phyloP scores from a whole-genome alignment of 2,113 vertebrate species.

The Phrynosoma platyrhinos region DNA sequence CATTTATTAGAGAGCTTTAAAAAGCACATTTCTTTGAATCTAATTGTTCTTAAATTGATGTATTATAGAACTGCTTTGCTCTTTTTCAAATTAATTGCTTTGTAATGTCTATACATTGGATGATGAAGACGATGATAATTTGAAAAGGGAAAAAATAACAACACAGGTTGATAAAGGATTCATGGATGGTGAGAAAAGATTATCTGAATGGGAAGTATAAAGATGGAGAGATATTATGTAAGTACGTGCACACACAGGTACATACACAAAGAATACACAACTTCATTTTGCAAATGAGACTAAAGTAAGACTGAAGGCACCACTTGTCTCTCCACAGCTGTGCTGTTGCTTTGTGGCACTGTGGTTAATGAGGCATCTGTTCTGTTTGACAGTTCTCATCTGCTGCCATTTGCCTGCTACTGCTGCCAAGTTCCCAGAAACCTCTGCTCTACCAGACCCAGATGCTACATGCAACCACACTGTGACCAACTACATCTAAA shows the following conservation, averaged over 20 bases:
- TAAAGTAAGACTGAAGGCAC: conserved; percentile 1
- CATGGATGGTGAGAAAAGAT: accelerated
- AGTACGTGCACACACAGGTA: not conserved
- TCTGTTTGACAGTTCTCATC: conserved; percentile 56
- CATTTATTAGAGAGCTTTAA: not conserved
- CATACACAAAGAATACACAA: not conserved
- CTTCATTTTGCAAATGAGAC: not conserved
- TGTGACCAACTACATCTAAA: not conserved
- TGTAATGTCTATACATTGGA: not conserved
- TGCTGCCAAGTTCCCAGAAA: conserved; percentile 50
- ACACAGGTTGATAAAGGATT: not conserved
- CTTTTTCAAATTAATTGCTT: conserved; percentile 2
- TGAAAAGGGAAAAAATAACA: not conserved
- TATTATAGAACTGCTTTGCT: not conserved
- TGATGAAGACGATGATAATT: not conserved
- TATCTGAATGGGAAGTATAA: not conserved
- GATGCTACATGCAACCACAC: not conserved
- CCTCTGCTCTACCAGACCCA: not conserved
- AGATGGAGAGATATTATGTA: too few species aligned
- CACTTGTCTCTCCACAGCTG: conserved; percentile 48
- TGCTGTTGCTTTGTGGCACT: conserved; percentile 32
- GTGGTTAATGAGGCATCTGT: conserved; percentile 62
- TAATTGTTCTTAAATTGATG: conserved; percentile 19
- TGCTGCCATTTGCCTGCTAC: conserved; percentile 38
- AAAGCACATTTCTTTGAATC: not conserved